A percentile compares a stretch with the other conserved stretches of the same genome.
Conservation (phyloP, 2,113 vertebrate species). For the Thermophis baileyi region DNA sequence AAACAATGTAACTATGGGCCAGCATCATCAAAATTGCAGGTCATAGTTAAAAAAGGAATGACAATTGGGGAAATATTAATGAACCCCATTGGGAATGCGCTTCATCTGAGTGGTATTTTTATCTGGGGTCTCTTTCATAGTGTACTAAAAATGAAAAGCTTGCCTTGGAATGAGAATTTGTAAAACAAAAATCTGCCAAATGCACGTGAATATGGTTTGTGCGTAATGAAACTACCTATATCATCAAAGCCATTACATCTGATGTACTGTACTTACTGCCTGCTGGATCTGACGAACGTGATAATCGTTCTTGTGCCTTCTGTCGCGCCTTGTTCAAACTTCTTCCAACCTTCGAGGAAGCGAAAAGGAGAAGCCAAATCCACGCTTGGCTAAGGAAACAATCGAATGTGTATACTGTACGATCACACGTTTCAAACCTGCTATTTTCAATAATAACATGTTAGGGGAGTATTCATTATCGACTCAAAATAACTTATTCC, state of each 20-base stretch:
- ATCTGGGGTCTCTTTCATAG: constrained; percentile 6
- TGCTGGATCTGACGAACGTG: not conserved
- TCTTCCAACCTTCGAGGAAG: not conserved
- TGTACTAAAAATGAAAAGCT: not conserved
- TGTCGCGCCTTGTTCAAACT: not conserved
- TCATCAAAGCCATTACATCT: not conserved
- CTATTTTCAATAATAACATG: constrained; percentile 67
- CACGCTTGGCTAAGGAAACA: constrained; percentile 44
- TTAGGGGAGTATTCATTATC: constrained; percentile 58
- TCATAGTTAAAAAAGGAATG: not conserved
- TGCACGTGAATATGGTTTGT: not conserved
- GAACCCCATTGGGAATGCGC: not conserved
- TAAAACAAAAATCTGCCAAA: not conserved
- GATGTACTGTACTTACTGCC: not conserved
- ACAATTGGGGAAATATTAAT: constrained; percentile 25
- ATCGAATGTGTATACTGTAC: constrained; percentile 38
- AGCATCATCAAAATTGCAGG: not conserved
- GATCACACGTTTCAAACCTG: constrained; percentile 54
- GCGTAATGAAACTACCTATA: not conserved
- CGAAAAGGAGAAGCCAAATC: not conserved
- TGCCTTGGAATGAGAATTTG: not conserved
- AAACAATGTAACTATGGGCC: not conserved
- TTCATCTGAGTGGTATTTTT: constrained; percentile 21
- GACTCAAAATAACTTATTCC: constrained; percentile 60
- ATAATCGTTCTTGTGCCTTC: not conserved